These are phyloP conservation scores for Morone chrysops DNA, from an alignment of 2,113 vertebrate genomes.

Conservation along the genomic window DNA sequence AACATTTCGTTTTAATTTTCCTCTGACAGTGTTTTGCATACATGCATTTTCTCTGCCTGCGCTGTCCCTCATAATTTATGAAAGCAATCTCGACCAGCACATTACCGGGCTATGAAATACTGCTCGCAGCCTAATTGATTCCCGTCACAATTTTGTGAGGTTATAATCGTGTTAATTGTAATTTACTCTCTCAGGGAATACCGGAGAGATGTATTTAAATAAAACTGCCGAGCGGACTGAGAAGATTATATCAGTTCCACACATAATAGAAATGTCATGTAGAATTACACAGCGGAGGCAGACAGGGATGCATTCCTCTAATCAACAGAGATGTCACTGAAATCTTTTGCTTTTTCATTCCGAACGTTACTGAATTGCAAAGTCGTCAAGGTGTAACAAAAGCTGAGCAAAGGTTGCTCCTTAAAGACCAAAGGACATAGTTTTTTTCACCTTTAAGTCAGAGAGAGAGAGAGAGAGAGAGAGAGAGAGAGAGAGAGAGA, in stretches of 20 bases:
- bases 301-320: slow-evolving; percentile 55
- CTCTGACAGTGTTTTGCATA: slow-evolving; percentile 87
- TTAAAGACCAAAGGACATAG: neutral
- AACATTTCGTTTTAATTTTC: slow-evolving; percentile 90
- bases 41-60: slow-evolving; percentile 80
- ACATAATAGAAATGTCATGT: slow-evolving; percentile 84
- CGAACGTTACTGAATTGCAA: slow-evolving; percentile 24
- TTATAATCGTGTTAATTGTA: slow-evolving; percentile 94
- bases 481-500: too few relatives aligned
- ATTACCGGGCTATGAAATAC: slow-evolving; percentile 82
- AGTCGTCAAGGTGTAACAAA: neutral
- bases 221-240: slow-evolving; percentile 72
- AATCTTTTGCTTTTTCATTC: slow-evolving; percentile 14
- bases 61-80: slow-evolving; percentile 92
- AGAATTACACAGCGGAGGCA: slow-evolving; percentile 78
- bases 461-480: neutral
- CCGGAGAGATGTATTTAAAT: slow-evolving; percentile 86
- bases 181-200: slow-evolving; percentile 90
- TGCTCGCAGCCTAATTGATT: slow-evolving; percentile 93
- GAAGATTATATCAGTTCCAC: slow-evolving; percentile 81
- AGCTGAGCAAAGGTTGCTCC: neutral
- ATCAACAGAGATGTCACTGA: slow-evolving; percentile 61
- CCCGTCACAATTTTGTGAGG: slow-evolving; percentile 91
- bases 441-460: slow-evolving; percentile 14
- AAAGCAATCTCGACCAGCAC: slow-evolving; percentile 86